Evolutionary conservation across 2,888 invertebrate species (phyloP), one percentile per base, ranked within the genome.

Genomic region (Rhodophaea formosa): DNA sequence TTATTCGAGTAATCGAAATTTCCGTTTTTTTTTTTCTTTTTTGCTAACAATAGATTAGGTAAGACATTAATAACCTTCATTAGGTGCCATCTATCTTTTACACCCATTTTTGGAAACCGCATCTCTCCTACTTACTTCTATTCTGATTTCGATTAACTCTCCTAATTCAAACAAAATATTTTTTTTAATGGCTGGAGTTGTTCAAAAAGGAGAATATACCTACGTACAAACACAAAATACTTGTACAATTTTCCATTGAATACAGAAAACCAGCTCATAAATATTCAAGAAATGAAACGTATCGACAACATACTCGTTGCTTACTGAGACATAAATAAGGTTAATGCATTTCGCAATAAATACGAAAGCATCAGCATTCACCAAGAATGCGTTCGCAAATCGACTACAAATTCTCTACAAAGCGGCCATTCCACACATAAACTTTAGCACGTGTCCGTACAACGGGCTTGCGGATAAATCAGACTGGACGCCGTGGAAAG

Each of bases 371-470:
- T 49, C 61, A 57, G 59, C 49, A 59, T 62, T 59, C 59, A 57
- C 56, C 35, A 53, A 57, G 59, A 56, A 56, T 55, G 66, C 67
- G 63, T 68, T 69, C 69, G 72, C 74, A 78, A 78, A 79, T 77
- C 72, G 76, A 69, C 71, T 77, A 84, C 84, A 86, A 83, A 84
- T 81, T 74, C 75, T 60, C 71, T 70, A 79, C 79, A 79, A 79
- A 74, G 66, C 71, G 66, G 59, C 70, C 71, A 71, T 72, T 72
- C 72, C 69, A 70, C 69, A 70, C 77, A 78, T 80, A 82, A 82
- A 81, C 56, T 14, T 80, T 78, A 76, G 70, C 74, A 69, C 74
- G 76, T 67, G 71, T 68, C 69, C 67, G 69, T 68, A 65, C 63
- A 63, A 60, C 67, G 58, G 62, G 59, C 67, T 59, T 67, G 61